These are phyloP conservation scores for Nannoperca obscura DNA, from an alignment of 2,797 vertebrate genomes.

Conservation along the genomic window DNA sequence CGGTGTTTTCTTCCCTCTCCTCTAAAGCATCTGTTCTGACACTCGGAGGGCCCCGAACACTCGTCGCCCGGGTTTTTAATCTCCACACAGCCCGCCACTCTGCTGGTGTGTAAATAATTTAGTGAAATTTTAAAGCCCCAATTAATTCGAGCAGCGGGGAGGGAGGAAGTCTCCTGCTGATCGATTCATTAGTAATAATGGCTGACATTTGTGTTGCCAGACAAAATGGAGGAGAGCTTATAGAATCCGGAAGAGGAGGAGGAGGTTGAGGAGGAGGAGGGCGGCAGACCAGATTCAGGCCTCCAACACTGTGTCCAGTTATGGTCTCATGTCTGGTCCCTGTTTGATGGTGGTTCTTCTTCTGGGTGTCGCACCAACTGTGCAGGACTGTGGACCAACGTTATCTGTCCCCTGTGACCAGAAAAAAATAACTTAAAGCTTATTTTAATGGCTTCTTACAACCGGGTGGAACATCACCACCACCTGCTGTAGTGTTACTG, in stretches of 20 bases:
- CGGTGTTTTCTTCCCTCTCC: neutral
- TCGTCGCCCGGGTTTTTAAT: slow-evolving; percentile 56
- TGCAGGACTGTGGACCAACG: too few relatives aligned
- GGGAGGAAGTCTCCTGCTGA: slow-evolving; percentile 78
- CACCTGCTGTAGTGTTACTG: too few relatives aligned
- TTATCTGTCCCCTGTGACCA: too few relatives aligned
- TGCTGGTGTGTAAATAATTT: slow-evolving; percentile 85
- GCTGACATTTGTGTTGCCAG: slow-evolving; percentile 81
- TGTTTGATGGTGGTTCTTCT: too few relatives aligned
- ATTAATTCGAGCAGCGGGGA: slow-evolving; percentile 84
- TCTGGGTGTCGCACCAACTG: too few relatives aligned
- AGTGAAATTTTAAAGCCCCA: slow-evolving; percentile 81
- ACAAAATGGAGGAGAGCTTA: slow-evolving; percentile 55
- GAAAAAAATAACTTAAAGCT: too few relatives aligned
- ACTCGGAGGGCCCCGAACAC: slow-evolving; percentile 12
- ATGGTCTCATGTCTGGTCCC: too few relatives aligned
- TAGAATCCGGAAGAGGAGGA: slow-evolving; percentile 29
- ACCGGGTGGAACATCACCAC: too few relatives aligned
- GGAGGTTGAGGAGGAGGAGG: neutral
- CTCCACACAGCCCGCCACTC: slow-evolving; percentile 54
- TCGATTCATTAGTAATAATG: slow-evolving; percentile 83
- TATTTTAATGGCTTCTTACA: too few relatives aligned
- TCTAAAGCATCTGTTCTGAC: neutral
- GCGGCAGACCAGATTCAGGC: neutral
- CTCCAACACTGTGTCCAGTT: too few relatives aligned